Percentiles rank a stretch among this genome's conserved stretches.
These are phyloP conservation scores for Urocolius indicus DNA, from an alignment of 2,113 vertebrate genomes.

Conservation along the genomic window DNA sequence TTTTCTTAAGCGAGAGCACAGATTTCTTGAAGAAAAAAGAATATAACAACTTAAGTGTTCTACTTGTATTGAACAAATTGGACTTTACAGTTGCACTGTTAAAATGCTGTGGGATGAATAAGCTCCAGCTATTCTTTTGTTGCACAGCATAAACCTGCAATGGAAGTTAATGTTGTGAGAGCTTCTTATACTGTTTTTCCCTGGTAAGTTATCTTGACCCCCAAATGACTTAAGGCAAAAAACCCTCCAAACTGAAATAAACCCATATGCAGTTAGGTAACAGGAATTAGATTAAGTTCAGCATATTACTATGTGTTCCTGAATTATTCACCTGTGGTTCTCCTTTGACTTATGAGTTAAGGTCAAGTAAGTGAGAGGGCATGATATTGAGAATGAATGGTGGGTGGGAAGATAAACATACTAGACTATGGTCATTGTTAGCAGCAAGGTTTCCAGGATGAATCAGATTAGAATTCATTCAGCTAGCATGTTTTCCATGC, in stretches of 20 bases:
- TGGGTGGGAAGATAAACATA: slow-evolving; percentile 42
- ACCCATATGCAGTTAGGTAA: slow-evolving; percentile 10
- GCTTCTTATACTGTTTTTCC: neutral
- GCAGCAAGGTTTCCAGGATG: slow-evolving; percentile 50
- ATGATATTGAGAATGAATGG: neutral
- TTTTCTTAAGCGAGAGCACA: neutral
- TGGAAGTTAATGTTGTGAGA: slow-evolving; percentile 46
- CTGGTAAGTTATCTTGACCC: slow-evolving; percentile 20
- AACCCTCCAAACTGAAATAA: neutral
- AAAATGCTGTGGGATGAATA: neutral
- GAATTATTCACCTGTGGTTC: slow-evolving; percentile 45
- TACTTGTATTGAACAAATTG: slow-evolving; percentile 2
- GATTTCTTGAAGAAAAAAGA: slow-evolving; percentile 9
- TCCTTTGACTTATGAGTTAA: slow-evolving; percentile 1
- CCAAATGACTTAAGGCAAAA: neutral
- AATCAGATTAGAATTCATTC: slow-evolving; percentile 56
- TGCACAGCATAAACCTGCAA: slow-evolving; percentile 5
- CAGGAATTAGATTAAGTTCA: slow-evolving; percentile 24
- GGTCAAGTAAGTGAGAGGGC: slow-evolving; percentile 21
- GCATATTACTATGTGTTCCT: neutral
- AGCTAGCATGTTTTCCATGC: slow-evolving; percentile 37
- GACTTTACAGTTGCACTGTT: neutral
- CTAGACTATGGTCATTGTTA: slow-evolving; percentile 29
- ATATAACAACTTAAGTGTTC: neutral
- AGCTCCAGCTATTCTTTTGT: neutral